Conservation (phyloP, 53 echinoderm and acorn worm species). For the Astropecten irregularis region DNA sequence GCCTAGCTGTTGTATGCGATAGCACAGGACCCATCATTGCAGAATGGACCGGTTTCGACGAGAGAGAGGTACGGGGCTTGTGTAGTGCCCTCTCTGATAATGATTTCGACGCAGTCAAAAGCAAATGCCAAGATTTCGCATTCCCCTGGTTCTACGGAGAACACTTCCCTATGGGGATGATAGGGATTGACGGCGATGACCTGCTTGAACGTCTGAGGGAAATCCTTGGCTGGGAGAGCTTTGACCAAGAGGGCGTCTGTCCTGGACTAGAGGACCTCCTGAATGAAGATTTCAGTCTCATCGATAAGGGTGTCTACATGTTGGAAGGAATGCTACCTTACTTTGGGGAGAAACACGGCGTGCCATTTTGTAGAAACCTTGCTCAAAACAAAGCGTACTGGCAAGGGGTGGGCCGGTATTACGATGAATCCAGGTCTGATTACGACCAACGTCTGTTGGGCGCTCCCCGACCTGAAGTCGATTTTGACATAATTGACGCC, state of each 20-base stretch:
- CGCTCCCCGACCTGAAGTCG: background rate
- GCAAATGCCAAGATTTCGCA: constrained; percentile 50
- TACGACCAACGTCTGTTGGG: background rate
- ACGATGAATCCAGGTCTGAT: background rate
- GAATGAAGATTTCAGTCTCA: constrained; percentile 3
- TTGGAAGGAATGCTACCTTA: constrained; percentile 11
- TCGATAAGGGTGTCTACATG: background rate
- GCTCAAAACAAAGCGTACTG: constrained; percentile 30
- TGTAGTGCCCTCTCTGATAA: background rate
- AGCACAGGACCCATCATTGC: background rate
- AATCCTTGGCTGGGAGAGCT: constrained; percentile 26
- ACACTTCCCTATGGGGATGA: constrained; percentile 32
- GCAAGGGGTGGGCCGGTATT: background rate
- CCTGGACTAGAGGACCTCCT: constrained; percentile 24
- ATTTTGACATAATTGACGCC: constrained; percentile 33
- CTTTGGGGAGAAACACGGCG: constrained; percentile 7
- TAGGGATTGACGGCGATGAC: background rate
- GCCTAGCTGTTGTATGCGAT: constrained; percentile 13
- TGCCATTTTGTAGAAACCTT: constrained; percentile 39
- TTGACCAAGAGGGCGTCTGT: constrained; percentile 46
- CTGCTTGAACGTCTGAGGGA: constrained; percentile 3
- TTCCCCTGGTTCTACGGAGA: constrained; percentile 48
- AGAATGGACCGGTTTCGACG: background rate
- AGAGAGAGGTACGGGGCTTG: background rate
- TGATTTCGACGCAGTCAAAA: background rate